phyloP scores from a whole-genome alignment of 2,797 vertebrate genomes.

The Ptychobarbus kaznakovi region DNA sequence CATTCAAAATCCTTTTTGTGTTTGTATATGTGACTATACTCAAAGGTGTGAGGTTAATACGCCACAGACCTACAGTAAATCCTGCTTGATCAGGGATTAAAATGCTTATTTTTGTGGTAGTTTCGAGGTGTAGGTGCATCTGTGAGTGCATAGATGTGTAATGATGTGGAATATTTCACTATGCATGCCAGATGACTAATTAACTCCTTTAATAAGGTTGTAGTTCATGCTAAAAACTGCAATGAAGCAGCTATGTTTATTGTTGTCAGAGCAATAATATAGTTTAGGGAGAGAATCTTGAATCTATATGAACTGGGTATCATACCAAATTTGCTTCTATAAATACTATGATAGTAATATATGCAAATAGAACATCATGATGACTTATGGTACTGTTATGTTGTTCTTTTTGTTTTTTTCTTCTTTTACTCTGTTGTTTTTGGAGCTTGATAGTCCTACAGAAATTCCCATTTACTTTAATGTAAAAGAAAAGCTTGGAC shows the following conservation, averaged over 20 bases:
- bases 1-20: not conserved
- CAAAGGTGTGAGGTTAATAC: slow-evolving; percentile 43
- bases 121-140: slow-evolving; percentile 27
- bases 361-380: not conserved
- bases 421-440: not conserved
- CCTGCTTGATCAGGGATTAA: slow-evolving; percentile 46
- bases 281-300: not conserved
- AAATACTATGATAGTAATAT: not conserved
- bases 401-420: not conserved
- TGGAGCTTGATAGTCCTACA: not conserved
- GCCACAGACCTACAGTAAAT: slow-evolving; percentile 17
- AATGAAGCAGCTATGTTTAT: not conserved
- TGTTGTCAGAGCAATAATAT: not conserved
- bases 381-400: not conserved
- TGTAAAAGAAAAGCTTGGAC: not conserved
- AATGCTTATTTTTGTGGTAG: slow-evolving; percentile 33
- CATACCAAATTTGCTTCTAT: not conserved
- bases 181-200: not conserved
- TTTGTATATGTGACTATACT: slow-evolving; percentile 57
- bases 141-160: slow-evolving; percentile 6
- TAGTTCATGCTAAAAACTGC: not conserved
- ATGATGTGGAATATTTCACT: slow-evolving; percentile 10
- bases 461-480: not conserved
- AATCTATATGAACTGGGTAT: not conserved
- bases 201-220: not conserved